Evolutionary conservation across 2,888 invertebrate species (phyloP), one percentile per base, ranked within the genome.

Genomic region (Celastrina argiolus): DNA sequence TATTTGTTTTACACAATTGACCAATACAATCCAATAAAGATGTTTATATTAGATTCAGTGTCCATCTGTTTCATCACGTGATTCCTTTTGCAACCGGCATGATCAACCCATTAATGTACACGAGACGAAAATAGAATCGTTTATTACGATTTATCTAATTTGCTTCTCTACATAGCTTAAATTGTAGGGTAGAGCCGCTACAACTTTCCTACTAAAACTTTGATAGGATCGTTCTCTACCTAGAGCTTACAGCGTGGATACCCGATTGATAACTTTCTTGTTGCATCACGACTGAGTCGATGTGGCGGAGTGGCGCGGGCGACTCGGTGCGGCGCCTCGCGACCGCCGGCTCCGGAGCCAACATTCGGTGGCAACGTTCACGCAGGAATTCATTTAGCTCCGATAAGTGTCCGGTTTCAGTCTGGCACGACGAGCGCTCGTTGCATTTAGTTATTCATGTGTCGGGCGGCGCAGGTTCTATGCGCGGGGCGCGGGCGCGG

Each of bases 361-460:
- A 78, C 72, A 81, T 79, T 82, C 85, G 83, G 84, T 86, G 85
- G 88, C 86, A 87, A 83, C 82, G 82, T 76, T 84, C 83, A 85
- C 80, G 77, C 79, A 83, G 86, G 88, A 88, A 88, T 88, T 83
- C 83, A 83, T 85, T 87, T 86, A 81, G 86, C 79, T 78, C 77
- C 80, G 81, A 84, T 83, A 84, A 88, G 89, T 88, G 86, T 91
- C 89, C 88, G 88, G 88, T 90, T 90, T 88, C 88, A 88, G 89
- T 88, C 85, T 88, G 88, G 87, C 87, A 88, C 88, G 81, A 76
- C 80, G 82, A 83, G 79, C 82, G 81, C 78, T 84, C 84, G 81
- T 84, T 74, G 73, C 73, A 70, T 70, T 73, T 70, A 71, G 81
- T 88, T 89, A 88, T 90, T 88, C 88, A 88, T 87, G 87, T 89